Base-by-base conservation (phyloP, 1,140 invertebrate genomes). In the Drosophila aff. region DNA sequence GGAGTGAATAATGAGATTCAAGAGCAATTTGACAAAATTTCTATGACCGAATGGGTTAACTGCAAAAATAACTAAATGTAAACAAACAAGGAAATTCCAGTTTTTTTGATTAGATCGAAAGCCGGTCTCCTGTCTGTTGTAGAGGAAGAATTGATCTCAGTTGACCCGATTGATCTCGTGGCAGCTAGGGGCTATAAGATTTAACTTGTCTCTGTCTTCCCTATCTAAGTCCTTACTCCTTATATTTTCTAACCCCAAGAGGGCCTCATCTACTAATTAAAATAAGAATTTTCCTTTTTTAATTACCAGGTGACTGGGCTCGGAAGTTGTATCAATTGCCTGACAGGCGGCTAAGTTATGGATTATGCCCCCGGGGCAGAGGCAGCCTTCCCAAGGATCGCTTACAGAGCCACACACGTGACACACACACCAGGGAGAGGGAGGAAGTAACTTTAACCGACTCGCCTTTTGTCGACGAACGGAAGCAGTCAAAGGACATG, bases 281-380 rank as follows among this genome's bases (percentile, higher is more conserved):
- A 61, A 74, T 55, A n/a, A 4, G 55, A 43, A 68, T 55, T 49
- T 58, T 15, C 38, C 44, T 4, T 73, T 73, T 72, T 73, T 73
- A 73, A 72, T 73, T 53, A 65, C 13, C 47, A 76, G 41, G 49
- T 69, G 74, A 50, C 28, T 41, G 44, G 21, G 75, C 50, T 63
- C 21, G 63, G 58, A 87, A 75, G 78, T 59, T 81, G 81, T 92
- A 92, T 92, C 91, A 92, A 92, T 92, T 92, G 91, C 63, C 81
- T 82, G 82, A 76, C 82, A 85, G 76, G 62, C 68, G 76, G 72
- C 73, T 77, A 91, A 92, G 69, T 91, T 91, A 92, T 92, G 90
- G 84, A 92, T 92, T 91, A 92, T 89, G 76, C 91, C 91, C 89
- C 67, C 38, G 90, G 69, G 91, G 80, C 72, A 53, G 63, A 55